A percentile compares a stretch with the other conserved stretches of the same genome.
Conservation (phyloP, 2,888 invertebrate genomes). For the Calameuta filiformis region DNA sequence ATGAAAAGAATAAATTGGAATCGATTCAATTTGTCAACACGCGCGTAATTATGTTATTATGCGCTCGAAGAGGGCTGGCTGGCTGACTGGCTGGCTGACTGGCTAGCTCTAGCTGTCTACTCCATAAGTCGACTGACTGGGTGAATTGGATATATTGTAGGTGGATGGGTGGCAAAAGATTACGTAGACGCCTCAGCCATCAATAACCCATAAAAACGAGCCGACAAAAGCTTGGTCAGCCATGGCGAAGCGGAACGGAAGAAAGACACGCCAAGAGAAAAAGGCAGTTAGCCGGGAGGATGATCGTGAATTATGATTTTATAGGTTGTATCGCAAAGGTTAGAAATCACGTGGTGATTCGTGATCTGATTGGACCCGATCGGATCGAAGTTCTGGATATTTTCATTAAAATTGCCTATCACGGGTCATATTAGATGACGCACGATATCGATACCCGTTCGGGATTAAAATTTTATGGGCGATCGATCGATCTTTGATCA, state of each 20-base stretch:
- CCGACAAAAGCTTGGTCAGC: conserved; percentile 19
- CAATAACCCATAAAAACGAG: conserved; percentile 55
- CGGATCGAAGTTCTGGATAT: no score
- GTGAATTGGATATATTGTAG: no score
- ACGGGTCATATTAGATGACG: no score
- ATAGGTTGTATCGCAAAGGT: conserved; percentile 25
- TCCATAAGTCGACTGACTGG: no score
- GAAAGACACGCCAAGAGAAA: no score
- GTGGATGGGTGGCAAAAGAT: conserved; percentile 22
- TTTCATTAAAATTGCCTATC: no score
- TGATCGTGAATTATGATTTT: conserved; percentile 26
- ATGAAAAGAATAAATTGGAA: conserved; percentile 64
- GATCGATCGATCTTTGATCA: no score
- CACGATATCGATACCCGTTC: no score
- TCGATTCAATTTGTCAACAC: conserved; percentile 65
- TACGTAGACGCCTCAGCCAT: conserved; percentile 46
- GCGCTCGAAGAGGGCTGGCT: conserved; percentile 28
- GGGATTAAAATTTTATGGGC: no score
- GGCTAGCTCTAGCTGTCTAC: no score
- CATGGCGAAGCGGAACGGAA: conserved; percentile 31
- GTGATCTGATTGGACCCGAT: conserved; percentile 13
- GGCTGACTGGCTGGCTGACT: no score
- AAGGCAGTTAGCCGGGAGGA: background rate
- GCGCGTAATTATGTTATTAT: conserved; percentile 64
- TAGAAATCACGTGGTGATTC: conserved; percentile 30